Evolutionary conservation across 1,140 invertebrate species (phyloP).

Genomic region (Procambarus clarkii): DNA sequence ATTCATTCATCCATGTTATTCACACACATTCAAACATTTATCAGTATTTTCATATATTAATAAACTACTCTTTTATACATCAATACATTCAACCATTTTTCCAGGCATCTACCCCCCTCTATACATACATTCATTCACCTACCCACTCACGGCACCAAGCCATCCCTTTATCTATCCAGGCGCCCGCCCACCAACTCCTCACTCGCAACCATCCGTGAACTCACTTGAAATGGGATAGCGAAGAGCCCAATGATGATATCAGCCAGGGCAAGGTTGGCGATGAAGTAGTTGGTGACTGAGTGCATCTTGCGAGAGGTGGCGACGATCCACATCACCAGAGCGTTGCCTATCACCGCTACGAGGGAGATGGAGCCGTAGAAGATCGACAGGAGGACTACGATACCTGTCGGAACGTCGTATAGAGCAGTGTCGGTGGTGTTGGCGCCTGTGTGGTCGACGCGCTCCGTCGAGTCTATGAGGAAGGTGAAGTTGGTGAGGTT

Average conservation of each 20-base stretch:
- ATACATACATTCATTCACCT: too few species aligned
- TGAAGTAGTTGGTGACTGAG: constrained; percentile 89
- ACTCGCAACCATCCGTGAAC: constrained; percentile 35
- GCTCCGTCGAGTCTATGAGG: neutral
- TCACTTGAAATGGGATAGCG: constrained; percentile 86
- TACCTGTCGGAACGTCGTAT: constrained; percentile 84
- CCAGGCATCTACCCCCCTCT: too few species aligned
- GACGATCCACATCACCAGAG: constrained; percentile 88
- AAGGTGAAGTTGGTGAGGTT: neutral
- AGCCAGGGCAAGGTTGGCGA: constrained; percentile 86
- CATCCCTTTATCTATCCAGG: too few species aligned
- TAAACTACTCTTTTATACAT: too few species aligned
- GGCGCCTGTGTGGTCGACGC: neutral
- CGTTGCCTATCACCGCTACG: constrained; percentile 87
- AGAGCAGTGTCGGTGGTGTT: neutral
- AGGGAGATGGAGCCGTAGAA: constrained; percentile 89
- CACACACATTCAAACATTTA: too few species aligned
- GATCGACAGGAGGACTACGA: constrained; percentile 85
- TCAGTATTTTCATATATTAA: too few species aligned
- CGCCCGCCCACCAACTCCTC: too few species aligned
- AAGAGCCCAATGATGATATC: constrained; percentile 88
- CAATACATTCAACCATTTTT: too few species aligned
- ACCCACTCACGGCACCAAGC: too few species aligned
- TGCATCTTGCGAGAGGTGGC: constrained; percentile 81
- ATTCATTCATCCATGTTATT: too few species aligned